Evolutionary conservation across 2,113 vertebrate genomes (phyloP).

Genomic region (Apodemus sylvaticus): DNA sequence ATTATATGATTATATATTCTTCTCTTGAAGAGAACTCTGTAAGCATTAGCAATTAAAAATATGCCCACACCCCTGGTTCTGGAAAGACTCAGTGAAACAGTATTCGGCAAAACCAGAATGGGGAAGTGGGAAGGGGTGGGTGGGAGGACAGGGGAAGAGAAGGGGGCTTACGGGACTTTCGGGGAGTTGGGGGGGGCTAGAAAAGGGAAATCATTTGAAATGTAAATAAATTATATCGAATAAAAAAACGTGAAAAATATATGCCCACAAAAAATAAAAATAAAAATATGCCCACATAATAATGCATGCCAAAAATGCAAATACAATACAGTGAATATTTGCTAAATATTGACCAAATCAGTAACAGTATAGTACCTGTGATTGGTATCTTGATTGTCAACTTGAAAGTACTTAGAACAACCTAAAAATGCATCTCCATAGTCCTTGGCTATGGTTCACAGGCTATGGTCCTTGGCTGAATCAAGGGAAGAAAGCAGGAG

Average conservation of each 20-base stretch:
- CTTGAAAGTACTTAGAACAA: not conserved
- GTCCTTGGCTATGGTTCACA: too few species aligned
- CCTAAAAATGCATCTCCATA: not conserved
- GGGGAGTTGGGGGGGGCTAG: too few species aligned
- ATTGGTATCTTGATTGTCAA: not conserved
- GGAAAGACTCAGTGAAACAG: too few species aligned
- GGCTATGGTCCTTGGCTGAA: not conserved
- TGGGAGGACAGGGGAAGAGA: too few species aligned
- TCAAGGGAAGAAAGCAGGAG: not conserved
- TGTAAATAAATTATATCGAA: too few species aligned
- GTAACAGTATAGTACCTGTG: not conserved
- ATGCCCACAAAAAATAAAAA: too few species aligned
- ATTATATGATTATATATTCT: not conserved
- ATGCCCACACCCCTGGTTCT: too few species aligned
- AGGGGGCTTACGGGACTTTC: too few species aligned
- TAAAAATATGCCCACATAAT: not conserved
- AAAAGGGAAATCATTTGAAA: too few species aligned
- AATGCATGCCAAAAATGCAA: not conserved
- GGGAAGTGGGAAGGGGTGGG: too few species aligned
- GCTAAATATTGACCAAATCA: not conserved
- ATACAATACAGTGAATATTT: not conserved
- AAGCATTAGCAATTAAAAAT: not conserved
- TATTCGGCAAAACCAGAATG: too few species aligned
- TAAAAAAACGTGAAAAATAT: too few species aligned
- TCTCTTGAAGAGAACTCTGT: not conserved